These are phyloP conservation scores for Brachynemurus nebulosus DNA, from an alignment of 2,888 invertebrate species.

Conservation along the genomic window DNA sequence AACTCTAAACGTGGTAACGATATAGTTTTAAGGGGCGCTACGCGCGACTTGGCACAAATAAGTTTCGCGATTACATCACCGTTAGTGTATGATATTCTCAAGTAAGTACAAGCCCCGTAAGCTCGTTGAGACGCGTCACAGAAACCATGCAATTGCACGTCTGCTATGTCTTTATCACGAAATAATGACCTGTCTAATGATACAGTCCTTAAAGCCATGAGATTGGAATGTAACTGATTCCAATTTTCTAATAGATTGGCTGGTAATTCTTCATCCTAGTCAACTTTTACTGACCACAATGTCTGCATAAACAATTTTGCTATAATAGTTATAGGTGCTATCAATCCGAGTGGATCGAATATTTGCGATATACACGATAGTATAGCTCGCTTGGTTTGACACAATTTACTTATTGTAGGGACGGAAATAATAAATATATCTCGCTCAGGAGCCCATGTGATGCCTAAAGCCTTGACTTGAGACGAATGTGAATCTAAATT, in stretches of 20 bases:
- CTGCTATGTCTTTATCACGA: no score
- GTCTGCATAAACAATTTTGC: not conserved
- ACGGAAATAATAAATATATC: not conserved
- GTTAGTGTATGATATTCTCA: not conserved
- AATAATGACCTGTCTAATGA: no score
- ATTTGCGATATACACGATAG: not conserved
- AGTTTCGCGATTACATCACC: not conserved
- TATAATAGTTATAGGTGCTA: not conserved
- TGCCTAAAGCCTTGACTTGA: not conserved
- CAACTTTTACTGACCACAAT: not conserved
- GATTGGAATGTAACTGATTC: no score
- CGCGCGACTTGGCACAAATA: slow-evolving; percentile 11
- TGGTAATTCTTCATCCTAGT: not conserved
- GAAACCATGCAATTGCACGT: not conserved
- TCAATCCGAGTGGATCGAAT: not conserved
- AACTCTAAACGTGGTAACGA: slow-evolving; percentile 10
- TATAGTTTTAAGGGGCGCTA: slow-evolving; percentile 10
- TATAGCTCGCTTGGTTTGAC: not conserved
- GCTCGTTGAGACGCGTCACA: not conserved
- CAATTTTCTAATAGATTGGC: not conserved
- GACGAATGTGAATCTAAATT: no score
- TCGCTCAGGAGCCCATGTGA: not conserved
- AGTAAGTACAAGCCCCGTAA: not conserved
- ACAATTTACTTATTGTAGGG: not conserved
- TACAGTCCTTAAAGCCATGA: no score